A percentile compares a stretch with the other conserved stretches of the same genome.
These are phyloP conservation scores for Carassius carassius DNA, from an alignment of 2,113 vertebrate genomes.

Conservation along the genomic window DNA sequence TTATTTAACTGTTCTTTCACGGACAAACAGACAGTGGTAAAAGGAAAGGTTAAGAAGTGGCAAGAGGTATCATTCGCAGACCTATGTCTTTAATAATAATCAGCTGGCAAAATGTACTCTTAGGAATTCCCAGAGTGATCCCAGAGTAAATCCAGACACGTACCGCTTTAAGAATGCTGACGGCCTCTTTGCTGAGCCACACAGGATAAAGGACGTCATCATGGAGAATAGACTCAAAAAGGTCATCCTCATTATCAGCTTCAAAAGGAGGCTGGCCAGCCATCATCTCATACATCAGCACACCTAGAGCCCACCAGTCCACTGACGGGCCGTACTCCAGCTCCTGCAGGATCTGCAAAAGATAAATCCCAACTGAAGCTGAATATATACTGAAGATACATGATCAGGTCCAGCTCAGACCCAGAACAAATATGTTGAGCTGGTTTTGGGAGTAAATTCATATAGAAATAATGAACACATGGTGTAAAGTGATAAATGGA, in stretches of 20 bases:
- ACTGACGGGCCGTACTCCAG: conserved; percentile 90
- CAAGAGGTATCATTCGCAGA: too few species aligned
- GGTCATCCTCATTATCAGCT: conserved; percentile 91
- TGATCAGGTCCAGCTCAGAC: not conserved
- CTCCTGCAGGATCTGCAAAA: conserved; percentile 87
- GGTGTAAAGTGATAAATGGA: not conserved
- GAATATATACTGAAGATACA: not conserved
- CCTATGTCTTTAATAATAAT: not conserved
- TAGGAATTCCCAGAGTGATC: not conserved
- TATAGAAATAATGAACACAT: not conserved
- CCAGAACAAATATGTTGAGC: not conserved
- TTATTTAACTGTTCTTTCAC: not conserved
- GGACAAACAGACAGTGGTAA: not conserved
- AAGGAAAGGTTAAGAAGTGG: not conserved
- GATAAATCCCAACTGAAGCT: not conserved
- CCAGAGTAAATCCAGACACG: conserved; percentile 60
- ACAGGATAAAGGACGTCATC: conserved; percentile 92
- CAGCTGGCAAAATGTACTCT: not conserved
- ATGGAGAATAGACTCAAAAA: conserved; percentile 93
- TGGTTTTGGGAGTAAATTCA: not conserved
- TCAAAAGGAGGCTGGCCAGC: conserved; percentile 93
- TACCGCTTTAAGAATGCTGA: conserved; percentile 93
- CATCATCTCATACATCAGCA: conserved; percentile 98
- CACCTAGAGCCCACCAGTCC: conserved; percentile 96
- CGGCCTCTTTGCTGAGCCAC: conserved; percentile 95